Evolutionary conservation across 2,888 invertebrate genomes (phyloP), one percentile per base, ranked within the genome.

Genomic region (Congeria kusceri): DNA sequence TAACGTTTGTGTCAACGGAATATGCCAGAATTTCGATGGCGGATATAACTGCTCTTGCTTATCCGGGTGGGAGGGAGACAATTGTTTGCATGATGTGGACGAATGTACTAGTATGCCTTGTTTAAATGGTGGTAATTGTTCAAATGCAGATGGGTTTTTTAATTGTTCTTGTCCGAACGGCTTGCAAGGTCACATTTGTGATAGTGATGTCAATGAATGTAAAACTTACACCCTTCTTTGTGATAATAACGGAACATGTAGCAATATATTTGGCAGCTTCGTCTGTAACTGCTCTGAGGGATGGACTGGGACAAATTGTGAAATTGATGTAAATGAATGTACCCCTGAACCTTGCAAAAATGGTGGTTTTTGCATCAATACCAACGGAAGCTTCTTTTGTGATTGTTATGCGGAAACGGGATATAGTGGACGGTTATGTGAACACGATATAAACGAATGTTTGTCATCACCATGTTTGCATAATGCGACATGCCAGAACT

Each of bases 311-410:
- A 4, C 1, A 4, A 56, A 11, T 3, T 56, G 56, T 56, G 20
- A 20, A 25, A 3, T 15, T 20, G 56, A 56, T 56, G 56, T 7
- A 32, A 62, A 69, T 32, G 69, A 69, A 53, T 69, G 69, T 39
- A 13, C 15, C 9, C 9, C 39, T 39, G 18, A 57, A 4, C 58
- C 58, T 15, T 67, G 67, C 39, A 39, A 58, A 44, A 25, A 57
- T 58, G 28, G 58, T 27, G 44, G 25, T n/a, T 5, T 20, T 9
- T 59, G 59, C 29, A 9, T 25, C 0, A 68, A 68, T 32, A 59
- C 28, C 46, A 47, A 59, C 23, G 67, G 67, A 0, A 44, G 58
- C 44, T 68, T 15, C 58, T 29, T 13, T 27, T 59, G 59, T 49
- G 20, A 44, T 15, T 63, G 63, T 63, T 18, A 18, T 13, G 18